A percentile compares a stretch with the other conserved stretches of the same genome.
Evolutionary conservation across 2,888 invertebrate genomes (phyloP).

Genomic region (Scaptomyza reducta): DNA sequence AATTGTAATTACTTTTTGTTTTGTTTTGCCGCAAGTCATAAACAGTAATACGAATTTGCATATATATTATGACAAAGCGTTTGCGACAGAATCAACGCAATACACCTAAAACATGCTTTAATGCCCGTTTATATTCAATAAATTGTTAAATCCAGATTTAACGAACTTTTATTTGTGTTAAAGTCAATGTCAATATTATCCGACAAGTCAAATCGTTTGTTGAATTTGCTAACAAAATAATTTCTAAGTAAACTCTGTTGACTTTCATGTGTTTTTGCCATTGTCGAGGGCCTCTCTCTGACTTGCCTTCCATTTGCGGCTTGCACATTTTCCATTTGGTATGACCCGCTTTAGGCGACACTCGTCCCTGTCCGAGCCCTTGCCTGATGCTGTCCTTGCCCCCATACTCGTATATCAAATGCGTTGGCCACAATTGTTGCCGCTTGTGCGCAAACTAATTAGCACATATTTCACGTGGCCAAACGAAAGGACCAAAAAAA

Average conservation of each 20-base stretch:
- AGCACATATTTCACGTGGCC: slow-evolving; percentile 75
- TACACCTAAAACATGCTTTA: too few species aligned
- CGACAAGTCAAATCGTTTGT: neutral
- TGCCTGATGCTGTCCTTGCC: neutral
- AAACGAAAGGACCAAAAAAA: slow-evolving; percentile 17
- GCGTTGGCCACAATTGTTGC: slow-evolving; percentile 50
- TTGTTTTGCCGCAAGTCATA: slow-evolving; percentile 13
- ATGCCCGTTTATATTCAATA: too few species aligned
- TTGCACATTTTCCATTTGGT: slow-evolving; percentile 1
- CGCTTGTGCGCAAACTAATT: slow-evolving; percentile 69
- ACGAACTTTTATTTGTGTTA: too few species aligned
- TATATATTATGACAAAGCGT: too few species aligned
- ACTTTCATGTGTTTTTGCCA: neutral
- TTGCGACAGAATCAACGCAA: neutral
- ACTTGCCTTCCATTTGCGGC: neutral
- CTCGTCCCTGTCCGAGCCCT: too few species aligned
- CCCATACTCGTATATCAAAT: slow-evolving; percentile 37
- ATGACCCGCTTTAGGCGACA: neutral
- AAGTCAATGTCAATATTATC: neutral
- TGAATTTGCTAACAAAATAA: neutral
- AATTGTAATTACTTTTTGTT: slow-evolving; percentile 73
- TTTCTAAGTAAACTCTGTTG: neutral
- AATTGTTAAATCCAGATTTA: too few species aligned
- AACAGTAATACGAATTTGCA: neutral
- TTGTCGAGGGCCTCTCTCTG: neutral